These are phyloP conservation scores for Dolichopus griseipennis DNA, from an alignment of 2,888 invertebrate genomes.

Conservation along the genomic window DNA sequence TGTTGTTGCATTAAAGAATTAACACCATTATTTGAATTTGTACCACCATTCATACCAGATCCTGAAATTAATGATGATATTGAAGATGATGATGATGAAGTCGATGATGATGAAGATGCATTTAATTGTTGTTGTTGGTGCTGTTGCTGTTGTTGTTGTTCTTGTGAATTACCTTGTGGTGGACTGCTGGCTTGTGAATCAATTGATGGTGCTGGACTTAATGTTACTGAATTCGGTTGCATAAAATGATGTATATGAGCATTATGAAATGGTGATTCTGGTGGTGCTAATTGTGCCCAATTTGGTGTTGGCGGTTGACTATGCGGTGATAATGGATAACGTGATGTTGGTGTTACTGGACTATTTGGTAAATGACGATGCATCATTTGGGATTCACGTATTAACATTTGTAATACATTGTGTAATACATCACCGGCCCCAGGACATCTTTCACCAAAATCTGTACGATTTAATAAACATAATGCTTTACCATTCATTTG, in stretches of 20 bases:
- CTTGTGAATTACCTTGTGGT: constrained; percentile 55
- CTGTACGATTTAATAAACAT: constrained; percentile 79
- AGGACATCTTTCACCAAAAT: constrained; percentile 84
- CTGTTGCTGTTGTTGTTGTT: constrained; percentile 20
- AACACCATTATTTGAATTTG: constrained; percentile 15
- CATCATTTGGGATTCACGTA: constrained; percentile 68
- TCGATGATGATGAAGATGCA: constrained; percentile 18
- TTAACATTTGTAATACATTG: constrained; percentile 82
- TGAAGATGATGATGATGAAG: constrained; percentile 20
- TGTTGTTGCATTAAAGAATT: constrained; percentile 31
- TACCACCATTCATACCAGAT: constrained; percentile 9
- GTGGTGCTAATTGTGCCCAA: constrained; percentile 52
- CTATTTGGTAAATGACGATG: constrained; percentile 71
- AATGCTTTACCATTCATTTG: constrained; percentile 97
- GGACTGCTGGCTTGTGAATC: constrained; percentile 82
- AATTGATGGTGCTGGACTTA: constrained; percentile 83
- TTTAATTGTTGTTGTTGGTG: constrained; percentile 18
- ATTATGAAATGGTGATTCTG: constrained; percentile 45
- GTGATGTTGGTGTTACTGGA: constrained; percentile 74
- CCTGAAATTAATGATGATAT: constrained; percentile 12
- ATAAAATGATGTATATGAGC: constrained; percentile 63
- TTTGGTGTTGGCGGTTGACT: constrained; percentile 74
- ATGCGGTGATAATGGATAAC: constrained; percentile 71
- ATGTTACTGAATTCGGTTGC: constrained; percentile 76
- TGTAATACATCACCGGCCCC: constrained; percentile 89